phyloP scores from a whole-genome alignment of 1,140 invertebrate species.

The Ectropis grisescens region DNA sequence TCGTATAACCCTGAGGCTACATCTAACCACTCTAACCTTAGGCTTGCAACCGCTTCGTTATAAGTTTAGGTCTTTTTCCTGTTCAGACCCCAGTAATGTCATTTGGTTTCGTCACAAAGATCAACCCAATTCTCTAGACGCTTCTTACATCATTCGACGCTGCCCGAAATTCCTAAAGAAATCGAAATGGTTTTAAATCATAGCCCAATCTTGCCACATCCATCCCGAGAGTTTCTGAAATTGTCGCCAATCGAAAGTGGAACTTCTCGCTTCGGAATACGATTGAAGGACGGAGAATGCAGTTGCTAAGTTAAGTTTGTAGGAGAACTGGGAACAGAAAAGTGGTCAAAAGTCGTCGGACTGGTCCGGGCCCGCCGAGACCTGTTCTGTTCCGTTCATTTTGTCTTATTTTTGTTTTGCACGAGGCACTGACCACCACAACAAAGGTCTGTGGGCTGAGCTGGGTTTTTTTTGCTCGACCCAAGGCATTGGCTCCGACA shows the following conservation, averaged over 20 bases:
- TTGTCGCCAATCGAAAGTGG: conserved; percentile 1
- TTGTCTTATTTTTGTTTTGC: conserved; percentile 61
- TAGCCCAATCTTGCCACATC: conserved; percentile 7
- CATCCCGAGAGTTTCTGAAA: conserved; percentile 4
- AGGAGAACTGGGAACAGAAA: conserved; percentile 20
- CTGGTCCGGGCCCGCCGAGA: conserved; percentile 38
- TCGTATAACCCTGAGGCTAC: too few species aligned
- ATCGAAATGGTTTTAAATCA: conserved; percentile 60
- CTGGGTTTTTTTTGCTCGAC: conserved; percentile 36
- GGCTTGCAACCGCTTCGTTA: too few species aligned
- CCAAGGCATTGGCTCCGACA: conserved; percentile 27
- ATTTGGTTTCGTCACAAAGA: too few species aligned
- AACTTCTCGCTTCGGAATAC: conserved; percentile 12
- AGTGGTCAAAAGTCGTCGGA: conserved; percentile 35
- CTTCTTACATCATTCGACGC: too few species aligned
- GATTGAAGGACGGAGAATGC: conserved; percentile 10
- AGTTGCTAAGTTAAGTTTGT: conserved; percentile 7
- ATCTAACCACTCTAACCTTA: too few species aligned
- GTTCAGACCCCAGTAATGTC: too few species aligned
- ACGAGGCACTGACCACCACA: conserved; percentile 65
- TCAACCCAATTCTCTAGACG: too few species aligned
- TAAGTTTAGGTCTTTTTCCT: too few species aligned
- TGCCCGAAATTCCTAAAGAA: conserved; percentile 63
- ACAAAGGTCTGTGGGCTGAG: conserved; percentile 49
- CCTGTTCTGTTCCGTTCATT: conserved; percentile 48